phyloP scores from a whole-genome alignment of 2,113 vertebrate species.

The Rhineura floridana region DNA sequence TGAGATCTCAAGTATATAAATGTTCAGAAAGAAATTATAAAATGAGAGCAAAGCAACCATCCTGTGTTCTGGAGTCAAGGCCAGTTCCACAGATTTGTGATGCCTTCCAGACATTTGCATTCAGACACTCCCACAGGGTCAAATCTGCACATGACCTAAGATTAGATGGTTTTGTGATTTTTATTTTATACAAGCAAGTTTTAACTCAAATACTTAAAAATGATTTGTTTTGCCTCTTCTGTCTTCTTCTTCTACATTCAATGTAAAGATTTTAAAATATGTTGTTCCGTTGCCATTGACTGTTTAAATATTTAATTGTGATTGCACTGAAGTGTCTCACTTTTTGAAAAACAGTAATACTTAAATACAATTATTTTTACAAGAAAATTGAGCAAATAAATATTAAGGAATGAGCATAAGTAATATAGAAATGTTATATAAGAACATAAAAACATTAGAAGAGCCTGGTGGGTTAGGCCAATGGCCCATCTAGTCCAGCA shows the following conservation, averaged over 20 bases:
- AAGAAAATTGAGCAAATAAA: not conserved
- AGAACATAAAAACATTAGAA: too few species aligned
- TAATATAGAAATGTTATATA: too few species aligned
- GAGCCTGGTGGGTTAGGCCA: too few species aligned
- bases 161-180: not conserved
- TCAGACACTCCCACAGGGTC: not conserved
- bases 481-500: too few species aligned
- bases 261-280: not conserved
- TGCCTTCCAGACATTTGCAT: not conserved
- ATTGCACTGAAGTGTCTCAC: too few species aligned
- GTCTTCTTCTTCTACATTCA: not conserved
- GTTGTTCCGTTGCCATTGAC: not conserved
- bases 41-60: too few species aligned
- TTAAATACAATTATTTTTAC: not conserved
- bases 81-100: not conserved
- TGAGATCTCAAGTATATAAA: not conserved
- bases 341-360: not conserved
- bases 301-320: too few species aligned
- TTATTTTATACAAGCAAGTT: not conserved
- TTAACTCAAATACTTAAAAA: not conserved
- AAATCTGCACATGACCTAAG: not conserved
- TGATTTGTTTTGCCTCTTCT: not conserved
- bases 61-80: not conserved
- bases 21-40: not conserved
- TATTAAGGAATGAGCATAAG: not conserved